Evolutionary conservation across 2,113 vertebrate genomes (phyloP), one percentile per base, ranked within the genome.

Genomic region (Riparia riparia): DNA sequence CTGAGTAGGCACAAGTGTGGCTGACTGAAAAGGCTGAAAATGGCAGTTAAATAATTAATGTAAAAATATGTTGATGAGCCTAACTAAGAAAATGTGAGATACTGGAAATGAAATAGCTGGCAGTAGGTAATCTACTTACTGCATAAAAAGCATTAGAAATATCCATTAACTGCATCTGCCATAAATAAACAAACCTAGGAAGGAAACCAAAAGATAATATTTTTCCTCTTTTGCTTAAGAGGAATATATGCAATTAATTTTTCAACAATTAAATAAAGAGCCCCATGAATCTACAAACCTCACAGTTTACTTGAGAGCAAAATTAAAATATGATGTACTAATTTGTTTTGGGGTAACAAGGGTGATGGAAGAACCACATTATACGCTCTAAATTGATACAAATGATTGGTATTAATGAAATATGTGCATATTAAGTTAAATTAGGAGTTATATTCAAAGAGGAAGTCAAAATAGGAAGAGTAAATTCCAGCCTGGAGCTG

Each of bases 41-140:
- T 60, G 51, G 71, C 42, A 85, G 66, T 86, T 93, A 91, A 96
- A 95, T 88, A 87, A 95, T 95, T 92, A 76, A 88, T 91, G 51
- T 53, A 79, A 95, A 93, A 93, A 73, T 85, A 77, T 51, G 66
- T 58, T 93, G 63, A 91, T 94, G 50, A 91, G 63, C 42, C 45
- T 86, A 92, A 88, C 73, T 90, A 95, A 90, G 78, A 93, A 94
- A 93, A 85, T 58, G 9, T 66, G 82, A 87, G 71, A 54, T 32
- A 77, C 2, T n/a, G 77, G 42, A 90, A 93, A 93, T 73, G 1
- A 82, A 96, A 69, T 57, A 77, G 28, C 39, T 94, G 28, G 37
- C 60, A 91, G 76, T 65, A 85, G 34, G 32, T 91, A 90, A 88
- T 63, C 58, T 79, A 51, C 34, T 93, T 73, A 65, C 34, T 70